Base-by-base conservation (phyloP, 2,888 invertebrate species). In the Harmothoe impar region DNA sequence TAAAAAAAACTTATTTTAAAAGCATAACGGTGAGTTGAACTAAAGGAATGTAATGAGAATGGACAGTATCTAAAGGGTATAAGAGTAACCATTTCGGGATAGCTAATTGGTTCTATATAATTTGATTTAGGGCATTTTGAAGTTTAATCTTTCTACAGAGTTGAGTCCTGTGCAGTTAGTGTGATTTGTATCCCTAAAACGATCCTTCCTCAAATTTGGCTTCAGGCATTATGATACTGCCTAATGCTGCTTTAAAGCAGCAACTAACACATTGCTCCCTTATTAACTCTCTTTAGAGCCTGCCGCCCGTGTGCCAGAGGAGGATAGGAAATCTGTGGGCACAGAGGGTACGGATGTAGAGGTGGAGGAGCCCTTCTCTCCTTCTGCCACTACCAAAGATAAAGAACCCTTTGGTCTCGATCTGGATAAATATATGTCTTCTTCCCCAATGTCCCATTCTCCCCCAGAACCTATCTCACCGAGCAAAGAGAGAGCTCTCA, bases 391-490 rank as follows among this genome's bases (percentile, higher is more conserved):
- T 90, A 92, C 93, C 92, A 86, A 86, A 86, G 91, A 93, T 86
- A 93, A 95, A 93, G 95, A 95, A 90, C 94, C 94, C 85, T 94
- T 95, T 89, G 95, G 95, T 91, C 94, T 96, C 86, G 94, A 95
- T 91, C 94, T 95, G 91, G 94, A 94, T 89, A 92, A 54, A 43
- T 51, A 89, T 89, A 35, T 93, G 20, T 92, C 93, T 31, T 92
- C 93, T 25, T 92, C 93, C 12, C 93, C 93, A 17, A 92, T 93
- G 81, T 94, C 94, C 31, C 94, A 94, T 89, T 93, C 94, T 31
- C 94, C 94, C 20, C 91, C 93, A 54, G 94, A 94, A 91, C 93
- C 94, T 84, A 93, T 94, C 88, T 93, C 94, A 52, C 91, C 91
- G 29, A 62, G 91, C 35, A 52, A 91, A 54, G 92, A 89, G 77